Percentiles rank a stretch among this genome's conserved stretches.
Conservation (phyloP, 2,888 invertebrate genomes). For the Bedellia somnulentella region DNA sequence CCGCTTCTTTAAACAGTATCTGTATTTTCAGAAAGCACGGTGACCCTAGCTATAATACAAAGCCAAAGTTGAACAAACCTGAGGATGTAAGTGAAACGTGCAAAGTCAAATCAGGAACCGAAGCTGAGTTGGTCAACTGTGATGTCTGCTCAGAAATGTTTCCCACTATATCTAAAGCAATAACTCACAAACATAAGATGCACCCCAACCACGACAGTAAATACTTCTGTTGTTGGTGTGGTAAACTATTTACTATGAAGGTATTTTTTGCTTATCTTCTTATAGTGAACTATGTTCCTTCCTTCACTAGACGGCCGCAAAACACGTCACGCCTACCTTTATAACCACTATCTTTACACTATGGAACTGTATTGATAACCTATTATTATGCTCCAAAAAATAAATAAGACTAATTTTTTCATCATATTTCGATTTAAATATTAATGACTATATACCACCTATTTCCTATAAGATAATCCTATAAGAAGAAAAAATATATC, state of each 20-base stretch:
- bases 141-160: slow-evolving; percentile 64
- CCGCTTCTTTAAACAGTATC: background rate
- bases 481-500: too few species aligned
- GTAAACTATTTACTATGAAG: slow-evolving; percentile 69
- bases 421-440: too few species aligned
- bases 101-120: slow-evolving; percentile 22
- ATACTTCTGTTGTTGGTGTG: slow-evolving; percentile 68
- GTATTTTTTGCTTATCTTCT: slow-evolving; percentile 19
- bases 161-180: slow-evolving; percentile 62
- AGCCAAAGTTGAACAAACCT: slow-evolving; percentile 21
- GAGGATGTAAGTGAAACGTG: slow-evolving; percentile 19
- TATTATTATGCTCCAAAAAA: too few species aligned
- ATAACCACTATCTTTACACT: too few species aligned
- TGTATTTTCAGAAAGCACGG: slow-evolving; percentile 59
- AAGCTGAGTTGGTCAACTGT: slow-evolving; percentile 44
- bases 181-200: slow-evolving; percentile 67
- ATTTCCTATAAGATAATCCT: too few species aligned
- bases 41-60: slow-evolving; percentile 59
- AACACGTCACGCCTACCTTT: too few species aligned
- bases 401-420: too few species aligned
- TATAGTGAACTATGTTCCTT: slow-evolving; percentile 3
- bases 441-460: too few species aligned
- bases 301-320: too few species aligned
- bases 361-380: too few species aligned
- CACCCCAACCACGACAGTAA: slow-evolving; percentile 66